Evolutionary conservation across 2,113 vertebrate species (phyloP), one percentile per base, ranked within the genome.

Genomic region (Patagioenas fasciata): DNA sequence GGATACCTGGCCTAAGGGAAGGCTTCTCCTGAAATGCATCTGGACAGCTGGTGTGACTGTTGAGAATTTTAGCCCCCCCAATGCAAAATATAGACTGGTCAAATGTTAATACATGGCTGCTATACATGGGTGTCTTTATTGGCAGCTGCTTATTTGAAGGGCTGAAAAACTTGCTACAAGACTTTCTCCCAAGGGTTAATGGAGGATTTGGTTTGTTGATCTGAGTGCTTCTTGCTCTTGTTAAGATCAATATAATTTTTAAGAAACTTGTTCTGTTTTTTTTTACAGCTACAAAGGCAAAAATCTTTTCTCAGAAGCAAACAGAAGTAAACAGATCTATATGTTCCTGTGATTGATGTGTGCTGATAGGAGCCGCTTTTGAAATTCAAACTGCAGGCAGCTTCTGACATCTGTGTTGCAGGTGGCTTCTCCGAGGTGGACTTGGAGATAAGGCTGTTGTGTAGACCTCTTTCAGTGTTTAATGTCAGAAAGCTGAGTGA

Each of bases 331-430:
- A 44, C 34, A 81, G 87, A 88, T 96, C 56, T 95, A 0, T 90
- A 14, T 91, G 86, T 94, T 83, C 36, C 15, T 50, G 53, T 74
- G 83, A 67, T 53, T 88, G 83, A 96, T 94, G 92, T 32, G 21
- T 50, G 38, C 65, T 88, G 88, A 90, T 96, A 80, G 0, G 5
- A 65, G 31, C 26, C 6, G 85, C 69, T 83, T 96, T 91, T 96
- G 90, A 94, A 85, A 90, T 85, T 58, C 64, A 73, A 62, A 80
- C 32, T 78, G 36, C 66, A 60, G 91, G 67, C 79, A 85, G 79
- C 79, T 95, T 93, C 79, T 85, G 79, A 56, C 88, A 64, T 88
- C 58, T 60, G 21, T 85, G 9, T 40, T 19, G 66, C 58, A 87
- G 87, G 74, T 89, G 61, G 53, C 53, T 72, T 47, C 66, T 89